Evolutionary conservation across 1,140 invertebrate species (phyloP).

Genomic region (Drosophila pachea): DNA sequence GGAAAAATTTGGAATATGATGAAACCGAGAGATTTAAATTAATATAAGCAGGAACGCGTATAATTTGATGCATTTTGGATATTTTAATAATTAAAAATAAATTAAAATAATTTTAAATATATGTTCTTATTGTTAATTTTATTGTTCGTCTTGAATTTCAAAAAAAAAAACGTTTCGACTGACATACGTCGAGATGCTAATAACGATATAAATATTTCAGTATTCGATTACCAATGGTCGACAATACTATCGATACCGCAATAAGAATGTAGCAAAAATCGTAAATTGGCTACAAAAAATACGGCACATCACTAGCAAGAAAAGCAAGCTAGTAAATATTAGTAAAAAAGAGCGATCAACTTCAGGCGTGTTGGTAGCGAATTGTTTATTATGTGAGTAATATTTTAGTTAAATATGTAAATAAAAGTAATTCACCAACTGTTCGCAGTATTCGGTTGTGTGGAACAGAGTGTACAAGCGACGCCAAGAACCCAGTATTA

Average conservation of each 20-base stretch:
- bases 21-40: too few species aligned
- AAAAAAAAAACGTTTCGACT: too few species aligned
- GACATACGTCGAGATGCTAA: too few species aligned
- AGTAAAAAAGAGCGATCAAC: constrained; percentile 35
- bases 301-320: constrained; percentile 21
- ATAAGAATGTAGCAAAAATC: neutral
- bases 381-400: constrained; percentile 65
- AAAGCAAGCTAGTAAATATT: constrained; percentile 38
- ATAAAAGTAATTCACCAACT: constrained; percentile 13
- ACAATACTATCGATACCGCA: neutral
- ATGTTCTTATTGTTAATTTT: too few species aligned
- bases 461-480: constrained; percentile 7
- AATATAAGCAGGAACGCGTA: neutral
- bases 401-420: constrained; percentile 12
- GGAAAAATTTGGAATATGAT: too few species aligned
- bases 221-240: too few species aligned
- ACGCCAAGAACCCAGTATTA: constrained; percentile 53
- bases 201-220: too few species aligned
- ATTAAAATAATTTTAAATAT: too few species aligned
- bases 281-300: neutral
- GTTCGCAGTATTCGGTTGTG: constrained; percentile 22
- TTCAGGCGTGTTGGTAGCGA: constrained; percentile 30
- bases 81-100: neutral
- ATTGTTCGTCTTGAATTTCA: too few species aligned
- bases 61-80: neutral